Evolutionary conservation across 2,797 vertebrate genomes (phyloP).

Genomic region (Leuciscus waleckii): DNA sequence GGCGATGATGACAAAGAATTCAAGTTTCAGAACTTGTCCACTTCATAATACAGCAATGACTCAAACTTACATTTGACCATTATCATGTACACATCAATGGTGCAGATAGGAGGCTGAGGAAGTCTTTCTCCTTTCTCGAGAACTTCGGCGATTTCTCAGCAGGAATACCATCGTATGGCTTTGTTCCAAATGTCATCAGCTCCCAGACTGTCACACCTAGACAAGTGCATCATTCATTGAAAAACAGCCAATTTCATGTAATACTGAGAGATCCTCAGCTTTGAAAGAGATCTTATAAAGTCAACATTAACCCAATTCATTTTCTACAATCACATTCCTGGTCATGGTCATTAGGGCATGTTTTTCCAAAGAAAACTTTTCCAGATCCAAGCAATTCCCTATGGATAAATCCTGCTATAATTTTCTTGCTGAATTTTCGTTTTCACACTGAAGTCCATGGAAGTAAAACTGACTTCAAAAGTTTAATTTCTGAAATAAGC

Average conservation of each 20-base stretch:
- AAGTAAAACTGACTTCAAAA: neutral
- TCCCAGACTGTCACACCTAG: slow-evolving; percentile 98
- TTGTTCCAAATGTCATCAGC: slow-evolving; percentile 98
- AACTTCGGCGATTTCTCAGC: slow-evolving; percentile 91
- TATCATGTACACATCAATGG: slow-evolving; percentile 99
- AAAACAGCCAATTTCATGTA: neutral
- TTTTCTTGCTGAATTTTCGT: neutral
- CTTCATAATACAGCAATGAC: neutral
- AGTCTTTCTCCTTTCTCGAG: slow-evolving; percentile 97
- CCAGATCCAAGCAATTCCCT: neutral
- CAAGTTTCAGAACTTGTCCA: neutral
- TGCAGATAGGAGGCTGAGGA: slow-evolving; percentile 96
- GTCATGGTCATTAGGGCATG: neutral
- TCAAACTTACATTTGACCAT: slow-evolving; percentile 97
- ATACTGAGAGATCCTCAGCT: slow-evolving; percentile 3
- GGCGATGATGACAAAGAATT: neutral
- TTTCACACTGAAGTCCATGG: neutral
- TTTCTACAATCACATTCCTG: neutral
- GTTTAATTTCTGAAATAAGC: neutral
- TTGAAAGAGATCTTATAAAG: neutral
- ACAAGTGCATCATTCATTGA: slow-evolving; percentile 14
- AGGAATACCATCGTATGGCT: slow-evolving; percentile 95
- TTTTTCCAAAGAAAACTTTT: neutral
- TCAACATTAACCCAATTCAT: neutral
- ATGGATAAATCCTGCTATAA: no score